Conservation (phyloP, 2,888 invertebrate genomes). For the Buathra laborator region DNA sequence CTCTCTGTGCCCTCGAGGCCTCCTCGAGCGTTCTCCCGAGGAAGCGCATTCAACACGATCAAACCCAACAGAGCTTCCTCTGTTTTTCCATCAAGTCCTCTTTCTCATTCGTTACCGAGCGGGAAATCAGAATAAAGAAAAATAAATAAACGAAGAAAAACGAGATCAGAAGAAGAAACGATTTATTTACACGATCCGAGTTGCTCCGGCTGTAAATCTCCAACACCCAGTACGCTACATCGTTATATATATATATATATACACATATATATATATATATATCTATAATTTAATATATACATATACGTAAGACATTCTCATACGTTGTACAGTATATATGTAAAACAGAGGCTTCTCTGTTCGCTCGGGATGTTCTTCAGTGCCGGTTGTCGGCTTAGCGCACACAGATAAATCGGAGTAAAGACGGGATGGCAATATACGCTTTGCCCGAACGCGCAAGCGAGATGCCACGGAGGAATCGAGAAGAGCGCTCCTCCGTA, state of each 20-base stretch:
- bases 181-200: conserved; percentile 75
- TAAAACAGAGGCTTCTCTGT: conserved; percentile 77
- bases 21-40: neutral
- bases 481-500: neutral
- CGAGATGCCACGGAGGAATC: conserved; percentile 14
- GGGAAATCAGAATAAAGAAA: neutral
- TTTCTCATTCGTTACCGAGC: neutral
- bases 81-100: conserved; percentile 41
- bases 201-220: conserved; percentile 1
- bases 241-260: neutral
- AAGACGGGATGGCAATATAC: neutral
- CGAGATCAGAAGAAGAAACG: conserved; percentile 55
- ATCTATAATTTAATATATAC: no score
- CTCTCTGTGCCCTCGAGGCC: conserved; percentile 42
- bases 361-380: conserved; percentile 37
- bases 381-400: conserved; percentile 18
- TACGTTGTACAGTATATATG: conserved; percentile 60
- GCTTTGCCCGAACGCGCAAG: conserved; percentile 5
- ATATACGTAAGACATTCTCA: neutral
- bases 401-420: neutral
- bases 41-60: conserved; percentile 41
- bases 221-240: neutral
- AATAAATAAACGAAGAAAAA: conserved; percentile 12
- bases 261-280: conserved; percentile 3
- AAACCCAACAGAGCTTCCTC: conserved; percentile 58